phyloP scores from a whole-genome alignment of 2,797 vertebrate species.

The Syngnathus rostellatus region DNA sequence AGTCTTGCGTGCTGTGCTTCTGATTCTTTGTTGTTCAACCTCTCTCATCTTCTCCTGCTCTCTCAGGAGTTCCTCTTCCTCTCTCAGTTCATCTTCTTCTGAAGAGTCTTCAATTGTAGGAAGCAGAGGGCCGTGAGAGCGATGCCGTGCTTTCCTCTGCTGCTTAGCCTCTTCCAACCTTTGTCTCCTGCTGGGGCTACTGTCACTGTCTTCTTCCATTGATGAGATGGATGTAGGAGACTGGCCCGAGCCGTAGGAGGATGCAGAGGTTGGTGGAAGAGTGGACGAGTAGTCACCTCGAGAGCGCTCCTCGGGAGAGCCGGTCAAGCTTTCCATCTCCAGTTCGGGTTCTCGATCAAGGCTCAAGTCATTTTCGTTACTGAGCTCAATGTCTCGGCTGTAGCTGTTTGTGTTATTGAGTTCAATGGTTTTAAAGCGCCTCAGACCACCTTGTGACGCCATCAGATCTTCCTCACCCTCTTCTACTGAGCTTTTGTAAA shows the following conservation, averaged over 20 bases:
- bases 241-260: constrained; percentile 92
- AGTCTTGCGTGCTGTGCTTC: constrained; percentile 92
- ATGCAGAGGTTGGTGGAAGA: constrained; percentile 82
- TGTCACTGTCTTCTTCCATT: constrained; percentile 97
- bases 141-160: constrained; percentile 94
- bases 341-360: constrained; percentile 92
- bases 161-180: constrained; percentile 94
- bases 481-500: constrained; percentile 68
- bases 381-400: constrained; percentile 80
- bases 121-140: constrained; percentile 90
- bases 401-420: constrained; percentile 92
- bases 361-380: constrained; percentile 78
- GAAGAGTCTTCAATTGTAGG: constrained; percentile 99
- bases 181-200: constrained; percentile 93
- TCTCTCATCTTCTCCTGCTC: constrained; percentile 99
- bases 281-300: constrained; percentile 94
- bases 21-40: constrained; percentile 94
- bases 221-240: constrained; percentile 97
- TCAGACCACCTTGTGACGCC: constrained; percentile 84
- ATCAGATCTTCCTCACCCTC: constrained; percentile 80
- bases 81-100: constrained; percentile 94
- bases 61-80: constrained; percentile 93
- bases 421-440: constrained; percentile 97
- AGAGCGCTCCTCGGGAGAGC: constrained; percentile 93
- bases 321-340: constrained; percentile 98